Base-by-base conservation (phyloP, 2,797 vertebrate genomes). In the Tarsius wallacei region DNA sequence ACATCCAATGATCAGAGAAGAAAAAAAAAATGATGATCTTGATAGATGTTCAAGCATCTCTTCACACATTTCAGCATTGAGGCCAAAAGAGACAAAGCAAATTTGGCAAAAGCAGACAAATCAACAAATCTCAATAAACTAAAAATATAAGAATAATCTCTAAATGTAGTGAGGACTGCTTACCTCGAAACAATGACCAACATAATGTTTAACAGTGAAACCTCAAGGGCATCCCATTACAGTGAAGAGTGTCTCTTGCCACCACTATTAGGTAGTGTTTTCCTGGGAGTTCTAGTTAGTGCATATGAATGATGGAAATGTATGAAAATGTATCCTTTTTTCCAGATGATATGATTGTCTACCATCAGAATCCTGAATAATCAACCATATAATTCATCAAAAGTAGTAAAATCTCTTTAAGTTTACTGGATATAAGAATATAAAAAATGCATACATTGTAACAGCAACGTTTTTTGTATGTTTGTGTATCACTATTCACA, bases 131-230 rank as follows among this genome's bases (percentile, higher is more conserved):
- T 55, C n/a, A 42, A 64, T 31, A 33, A 87, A 59, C 70, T 74
- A 73, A 82, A 87, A 83, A 63, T 17, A 53, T 96, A 77, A 64
- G 9, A 94, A 80, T 71, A 59, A 87, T 83, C 66, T 2, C 31
- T 53, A 74, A 71, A 28, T 61, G 31, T 53, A 13, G 33, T 47
- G 47, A 74, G 17, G 14, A 86, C 66, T 14, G 2, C 87, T 82
- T 74, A 74, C 49, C 28, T 93, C 55, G 61, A 68, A 94, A 73
- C 1, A 71, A 80, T 80, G 59, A 55, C 17, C 33, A 87, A 15
- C 10, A 78, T 82, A 1, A 21, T 63, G 57, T 81, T 71, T 77
- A 71, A 68, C 31, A 47, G 31, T 36, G 61, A 94, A 57, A 42
- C 0, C 7, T 4, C 47, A 73, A 24, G 4, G 1, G 13, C 2